Conservation (phyloP, 2,113 vertebrate species). For the Austrofundulus limnaeus region DNA sequence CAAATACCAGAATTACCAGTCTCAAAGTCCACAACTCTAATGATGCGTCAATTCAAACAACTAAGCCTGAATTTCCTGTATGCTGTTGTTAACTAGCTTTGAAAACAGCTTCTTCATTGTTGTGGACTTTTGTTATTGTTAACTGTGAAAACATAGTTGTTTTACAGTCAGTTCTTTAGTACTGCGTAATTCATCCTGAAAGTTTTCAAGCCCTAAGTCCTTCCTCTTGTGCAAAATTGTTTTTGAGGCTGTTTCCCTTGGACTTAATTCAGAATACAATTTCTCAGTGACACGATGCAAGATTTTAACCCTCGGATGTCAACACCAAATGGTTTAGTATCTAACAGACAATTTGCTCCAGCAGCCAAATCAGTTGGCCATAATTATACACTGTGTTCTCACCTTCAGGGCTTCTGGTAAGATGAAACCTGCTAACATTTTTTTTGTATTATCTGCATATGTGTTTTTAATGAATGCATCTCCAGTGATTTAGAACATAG, state of each 20-base stretch:
- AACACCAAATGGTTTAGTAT: conserved; percentile 3
- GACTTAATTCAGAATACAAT: neutral
- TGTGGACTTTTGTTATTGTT: neutral
- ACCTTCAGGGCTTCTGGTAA: neutral
- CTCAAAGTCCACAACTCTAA: too few relatives aligned
- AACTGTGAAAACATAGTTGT: neutral
- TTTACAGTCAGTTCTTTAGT: neutral
- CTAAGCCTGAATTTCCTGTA: neutral
- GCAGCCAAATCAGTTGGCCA: conserved; percentile 13
- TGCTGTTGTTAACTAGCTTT: neutral
- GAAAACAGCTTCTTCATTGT: neutral
- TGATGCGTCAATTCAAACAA: too few relatives aligned
- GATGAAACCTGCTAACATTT: neutral
- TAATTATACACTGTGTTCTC: neutral
- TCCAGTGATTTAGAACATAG: neutral
- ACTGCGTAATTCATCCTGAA: neutral
- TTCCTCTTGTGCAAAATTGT: neutral
- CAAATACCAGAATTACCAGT: too few relatives aligned
- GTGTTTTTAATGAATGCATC: conserved; percentile 4
- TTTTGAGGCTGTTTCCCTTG: neutral
- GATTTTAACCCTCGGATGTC: conserved; percentile 19
- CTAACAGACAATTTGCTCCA: conserved; percentile 9
- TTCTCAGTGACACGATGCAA: conserved; percentile 1
- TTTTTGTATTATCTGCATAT: conserved; percentile 11
- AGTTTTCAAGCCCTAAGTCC: neutral